These are phyloP conservation scores for Drosophila histrio DNA, from an alignment of 2,888 invertebrate species.

Conservation along the genomic window DNA sequence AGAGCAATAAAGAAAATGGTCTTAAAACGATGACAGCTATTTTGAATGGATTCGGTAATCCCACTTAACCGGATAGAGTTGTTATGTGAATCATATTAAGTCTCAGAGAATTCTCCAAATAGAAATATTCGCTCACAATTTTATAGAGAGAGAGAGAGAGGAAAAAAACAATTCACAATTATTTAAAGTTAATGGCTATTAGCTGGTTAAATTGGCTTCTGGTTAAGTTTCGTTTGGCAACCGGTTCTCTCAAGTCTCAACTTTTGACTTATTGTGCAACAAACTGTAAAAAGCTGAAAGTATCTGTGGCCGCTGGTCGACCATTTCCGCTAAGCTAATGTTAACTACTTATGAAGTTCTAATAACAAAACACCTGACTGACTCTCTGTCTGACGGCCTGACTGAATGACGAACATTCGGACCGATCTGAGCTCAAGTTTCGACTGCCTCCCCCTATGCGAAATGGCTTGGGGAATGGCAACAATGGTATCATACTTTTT, in stretches of 20 bases:
- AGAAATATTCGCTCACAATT: background rate
- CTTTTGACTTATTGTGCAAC: slow-evolving; percentile 47
- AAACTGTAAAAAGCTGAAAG: slow-evolving; percentile 31
- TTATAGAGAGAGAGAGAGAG: background rate
- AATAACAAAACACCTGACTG: slow-evolving; percentile 24
- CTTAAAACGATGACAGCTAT: background rate
- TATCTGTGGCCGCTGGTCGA: slow-evolving; percentile 29
- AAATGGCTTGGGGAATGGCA: background rate
- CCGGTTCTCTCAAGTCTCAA: slow-evolving; percentile 19
- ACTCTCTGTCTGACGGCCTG: background rate
- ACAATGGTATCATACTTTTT: slow-evolving; percentile 24
- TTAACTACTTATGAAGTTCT: slow-evolving; percentile 22
- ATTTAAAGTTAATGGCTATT: slow-evolving; percentile 36
- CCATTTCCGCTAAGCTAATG: slow-evolving; percentile 54
- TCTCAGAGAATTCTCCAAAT: background rate
- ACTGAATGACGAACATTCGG: background rate
- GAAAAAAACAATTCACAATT: slow-evolving; percentile 16
- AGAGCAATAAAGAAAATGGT: background rate
- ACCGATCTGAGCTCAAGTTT: background rate
- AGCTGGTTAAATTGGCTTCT: slow-evolving; percentile 47
- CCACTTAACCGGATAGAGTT: background rate
- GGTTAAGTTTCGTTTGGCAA: slow-evolving; percentile 38
- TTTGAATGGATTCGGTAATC: background rate
- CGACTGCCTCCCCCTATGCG: background rate
- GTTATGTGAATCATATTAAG: slow-evolving; percentile 1